phyloP scores from a whole-genome alignment of 2,113 vertebrate species.

The Tinamus guttatus region DNA sequence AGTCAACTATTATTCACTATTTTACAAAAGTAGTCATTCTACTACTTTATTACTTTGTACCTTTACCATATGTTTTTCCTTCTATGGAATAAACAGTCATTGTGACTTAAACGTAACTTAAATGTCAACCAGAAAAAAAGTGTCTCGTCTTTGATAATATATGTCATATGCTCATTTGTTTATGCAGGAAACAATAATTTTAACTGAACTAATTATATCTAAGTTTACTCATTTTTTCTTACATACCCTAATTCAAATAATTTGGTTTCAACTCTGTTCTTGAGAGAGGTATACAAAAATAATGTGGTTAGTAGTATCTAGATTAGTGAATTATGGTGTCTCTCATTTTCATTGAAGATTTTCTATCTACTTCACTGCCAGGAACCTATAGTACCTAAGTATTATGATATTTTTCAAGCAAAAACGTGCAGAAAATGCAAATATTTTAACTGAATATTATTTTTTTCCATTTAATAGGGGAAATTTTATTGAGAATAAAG shows the following conservation, averaged over 20 bases:
- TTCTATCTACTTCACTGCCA: background rate
- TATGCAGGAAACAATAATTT: background rate
- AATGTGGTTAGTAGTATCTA: background rate
- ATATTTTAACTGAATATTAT: background rate
- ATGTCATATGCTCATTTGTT: background rate
- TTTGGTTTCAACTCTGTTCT: background rate
- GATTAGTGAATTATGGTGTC: background rate
- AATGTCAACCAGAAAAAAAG: background rate
- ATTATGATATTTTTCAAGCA: background rate
- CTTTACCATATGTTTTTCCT: fast-evolving
- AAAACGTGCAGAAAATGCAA: background rate
- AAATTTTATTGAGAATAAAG: background rate
- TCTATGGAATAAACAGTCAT: background rate
- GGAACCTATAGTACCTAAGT: background rate
- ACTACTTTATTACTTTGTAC: background rate
- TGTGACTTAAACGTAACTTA: background rate
- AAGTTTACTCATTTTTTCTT: background rate
- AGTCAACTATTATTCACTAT: background rate
- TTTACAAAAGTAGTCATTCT: background rate
- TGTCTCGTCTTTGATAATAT: background rate
- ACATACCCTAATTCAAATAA: background rate
- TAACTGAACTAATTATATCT: background rate
- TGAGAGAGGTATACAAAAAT: background rate
- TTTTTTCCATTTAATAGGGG: background rate
- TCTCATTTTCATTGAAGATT: background rate